These are phyloP conservation scores for Spilarctia lutea DNA, from an alignment of 2,888 invertebrate genomes.

Conservation along the genomic window DNA sequence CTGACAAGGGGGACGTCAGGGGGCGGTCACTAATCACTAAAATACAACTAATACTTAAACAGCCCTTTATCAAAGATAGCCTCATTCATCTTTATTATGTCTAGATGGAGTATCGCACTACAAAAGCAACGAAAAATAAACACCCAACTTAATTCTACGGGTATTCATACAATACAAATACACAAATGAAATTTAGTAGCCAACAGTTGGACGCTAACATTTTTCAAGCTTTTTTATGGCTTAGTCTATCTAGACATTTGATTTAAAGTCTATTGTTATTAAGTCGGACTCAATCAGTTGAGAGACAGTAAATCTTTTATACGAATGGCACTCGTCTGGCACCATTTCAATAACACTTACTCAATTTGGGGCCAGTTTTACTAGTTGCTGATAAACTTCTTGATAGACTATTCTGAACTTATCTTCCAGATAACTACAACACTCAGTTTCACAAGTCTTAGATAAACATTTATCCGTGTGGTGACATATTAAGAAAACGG, in stretches of 20 bases:
- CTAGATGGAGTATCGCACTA: neutral
- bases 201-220: neutral
- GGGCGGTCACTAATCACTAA: neutral
- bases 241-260: neutral
- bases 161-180: neutral
- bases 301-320: neutral
- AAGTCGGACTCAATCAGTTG: neutral
- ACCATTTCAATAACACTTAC: constrained; percentile 8
- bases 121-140: neutral
- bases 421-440: too few relatives aligned
- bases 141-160: neutral
- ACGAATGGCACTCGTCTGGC: constrained; percentile 10
- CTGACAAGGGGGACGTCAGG: neutral
- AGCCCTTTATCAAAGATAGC: neutral
- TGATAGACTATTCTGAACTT: too few relatives aligned
- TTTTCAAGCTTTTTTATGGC: neutral
- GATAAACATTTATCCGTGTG: too few relatives aligned
- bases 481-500: too few relatives aligned
- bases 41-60: neutral
- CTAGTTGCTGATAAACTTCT: too few relatives aligned
- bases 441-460: too few relatives aligned
- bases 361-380: neutral
- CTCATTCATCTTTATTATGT: neutral
- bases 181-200: neutral
- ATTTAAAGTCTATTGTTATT: neutral